Evolutionary conservation across 1,140 invertebrate genomes (phyloP).

Genomic region (Caenorhabditis inopinata): DNA sequence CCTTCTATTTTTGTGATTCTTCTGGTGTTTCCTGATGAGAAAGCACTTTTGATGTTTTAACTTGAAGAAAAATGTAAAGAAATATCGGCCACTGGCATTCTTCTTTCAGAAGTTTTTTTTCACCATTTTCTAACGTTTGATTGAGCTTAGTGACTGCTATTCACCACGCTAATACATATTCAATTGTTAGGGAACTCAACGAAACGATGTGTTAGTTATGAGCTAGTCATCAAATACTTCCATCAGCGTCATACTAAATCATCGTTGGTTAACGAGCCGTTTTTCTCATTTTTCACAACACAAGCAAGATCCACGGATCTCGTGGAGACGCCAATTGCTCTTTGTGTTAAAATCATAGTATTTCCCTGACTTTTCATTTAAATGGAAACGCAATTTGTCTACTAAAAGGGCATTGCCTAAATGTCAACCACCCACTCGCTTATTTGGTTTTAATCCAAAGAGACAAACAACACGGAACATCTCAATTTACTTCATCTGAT

Average conservation of each 20-base stretch:
- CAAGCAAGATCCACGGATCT: background rate
- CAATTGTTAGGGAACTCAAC: background rate
- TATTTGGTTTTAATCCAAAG: too few species aligned
- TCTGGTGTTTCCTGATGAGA: background rate
- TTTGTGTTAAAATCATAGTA: conserved; percentile 14
- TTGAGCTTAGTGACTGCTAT: too few species aligned
- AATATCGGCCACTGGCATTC: background rate
- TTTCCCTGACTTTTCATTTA: too few species aligned
- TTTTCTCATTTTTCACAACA: background rate
- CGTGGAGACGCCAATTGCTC: background rate
- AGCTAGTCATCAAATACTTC: conserved; percentile 3
- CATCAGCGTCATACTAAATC: conserved; percentile 11
- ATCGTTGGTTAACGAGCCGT: background rate
- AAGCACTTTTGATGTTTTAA: conserved; percentile 15
- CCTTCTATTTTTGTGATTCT: background rate
- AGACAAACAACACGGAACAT: too few species aligned
- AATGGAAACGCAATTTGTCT: too few species aligned
- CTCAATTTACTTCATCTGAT: too few species aligned
- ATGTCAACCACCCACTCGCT: too few species aligned
- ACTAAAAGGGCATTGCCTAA: too few species aligned
- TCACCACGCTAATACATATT: background rate
- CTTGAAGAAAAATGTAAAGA: too few species aligned
- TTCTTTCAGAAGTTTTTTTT: too few species aligned
- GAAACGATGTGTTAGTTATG: conserved; percentile 18
- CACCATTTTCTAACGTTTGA: too few species aligned